phyloP scores from a whole-genome alignment of 2,797 vertebrate genomes.

The Acanthurus leucopareius region DNA sequence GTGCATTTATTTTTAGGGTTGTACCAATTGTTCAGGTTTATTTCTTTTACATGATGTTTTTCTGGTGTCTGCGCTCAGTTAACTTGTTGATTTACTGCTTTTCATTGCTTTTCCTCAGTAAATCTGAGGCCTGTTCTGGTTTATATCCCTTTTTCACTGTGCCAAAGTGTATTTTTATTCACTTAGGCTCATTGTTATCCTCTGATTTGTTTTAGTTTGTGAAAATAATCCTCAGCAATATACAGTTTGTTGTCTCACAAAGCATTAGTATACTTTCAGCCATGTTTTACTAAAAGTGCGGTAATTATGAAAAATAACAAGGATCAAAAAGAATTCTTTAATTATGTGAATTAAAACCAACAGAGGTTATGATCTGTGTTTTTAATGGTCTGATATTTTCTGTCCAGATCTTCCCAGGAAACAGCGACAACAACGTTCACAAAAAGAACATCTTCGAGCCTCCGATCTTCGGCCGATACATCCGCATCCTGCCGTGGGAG shows the following conservation, averaged over 20 bases:
- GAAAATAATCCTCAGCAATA: background rate
- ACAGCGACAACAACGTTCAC: conserved; percentile 95
- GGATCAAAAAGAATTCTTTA: too few relatives aligned
- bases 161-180: background rate
- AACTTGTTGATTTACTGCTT: background rate
- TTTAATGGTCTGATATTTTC: conserved; percentile 19
- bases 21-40: background rate
- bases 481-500: conserved; percentile 93
- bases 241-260: too few relatives aligned
- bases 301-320: too few relatives aligned
- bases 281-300: background rate
- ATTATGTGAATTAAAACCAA: too few relatives aligned
- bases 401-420: conserved; percentile 92
- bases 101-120: background rate
- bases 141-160: background rate
- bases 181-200: background rate
- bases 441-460: conserved; percentile 93
- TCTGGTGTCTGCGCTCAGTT: background rate
- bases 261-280: background rate
- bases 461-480: conserved; percentile 87
- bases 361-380: background rate
- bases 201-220: background rate
- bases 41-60: conserved; percentile 9
- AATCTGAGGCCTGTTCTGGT: background rate
- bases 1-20: background rate